Evolutionary conservation across 2,888 invertebrate species (phyloP).

Genomic region (Plagodis pulveraria): DNA sequence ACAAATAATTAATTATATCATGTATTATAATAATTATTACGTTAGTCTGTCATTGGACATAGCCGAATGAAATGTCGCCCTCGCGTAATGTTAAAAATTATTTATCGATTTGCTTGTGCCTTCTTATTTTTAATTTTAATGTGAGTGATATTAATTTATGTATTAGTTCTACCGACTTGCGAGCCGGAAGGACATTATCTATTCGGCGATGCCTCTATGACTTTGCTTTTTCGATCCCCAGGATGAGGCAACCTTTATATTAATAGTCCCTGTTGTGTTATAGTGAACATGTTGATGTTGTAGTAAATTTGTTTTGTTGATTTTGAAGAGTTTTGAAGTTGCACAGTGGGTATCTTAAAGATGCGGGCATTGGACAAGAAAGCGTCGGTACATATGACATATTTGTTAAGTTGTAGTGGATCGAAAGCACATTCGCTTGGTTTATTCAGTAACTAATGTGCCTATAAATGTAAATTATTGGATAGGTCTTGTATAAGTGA

Average conservation of each 20-base stretch:
- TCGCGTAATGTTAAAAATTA: conserved; percentile 69
- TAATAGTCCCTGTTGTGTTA: conserved; percentile 65
- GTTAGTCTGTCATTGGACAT: conserved; percentile 75
- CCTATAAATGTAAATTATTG: conserved; percentile 83
- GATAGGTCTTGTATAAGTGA: conserved; percentile 79
- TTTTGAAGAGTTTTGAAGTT: conserved; percentile 61
- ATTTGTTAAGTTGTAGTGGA: conserved; percentile 78
- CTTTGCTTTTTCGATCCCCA: conserved; percentile 75
- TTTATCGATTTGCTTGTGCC: conserved; percentile 83
- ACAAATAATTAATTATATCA: conserved; percentile 82
- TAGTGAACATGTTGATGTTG: conserved; percentile 66
- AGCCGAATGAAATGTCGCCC: conserved; percentile 70
- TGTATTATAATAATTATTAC: conserved; percentile 80
- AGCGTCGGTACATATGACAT: conserved; percentile 67
- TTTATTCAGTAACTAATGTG: conserved; percentile 83
- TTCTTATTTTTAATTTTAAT: conserved; percentile 80
- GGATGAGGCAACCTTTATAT: conserved; percentile 60
- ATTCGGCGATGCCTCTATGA: conserved; percentile 75
- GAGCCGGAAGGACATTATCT: conserved; percentile 59
- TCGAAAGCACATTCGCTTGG: conserved; percentile 79
- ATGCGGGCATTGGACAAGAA: conserved; percentile 76
- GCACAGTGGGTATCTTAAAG: conserved; percentile 65
- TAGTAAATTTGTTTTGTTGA: conserved; percentile 70
- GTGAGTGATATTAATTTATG: conserved; percentile 82
- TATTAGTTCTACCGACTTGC: conserved; percentile 73